Evolutionary conservation across 1,140 invertebrate species (phyloP).

Genomic region (Drosophila nikananu): DNA sequence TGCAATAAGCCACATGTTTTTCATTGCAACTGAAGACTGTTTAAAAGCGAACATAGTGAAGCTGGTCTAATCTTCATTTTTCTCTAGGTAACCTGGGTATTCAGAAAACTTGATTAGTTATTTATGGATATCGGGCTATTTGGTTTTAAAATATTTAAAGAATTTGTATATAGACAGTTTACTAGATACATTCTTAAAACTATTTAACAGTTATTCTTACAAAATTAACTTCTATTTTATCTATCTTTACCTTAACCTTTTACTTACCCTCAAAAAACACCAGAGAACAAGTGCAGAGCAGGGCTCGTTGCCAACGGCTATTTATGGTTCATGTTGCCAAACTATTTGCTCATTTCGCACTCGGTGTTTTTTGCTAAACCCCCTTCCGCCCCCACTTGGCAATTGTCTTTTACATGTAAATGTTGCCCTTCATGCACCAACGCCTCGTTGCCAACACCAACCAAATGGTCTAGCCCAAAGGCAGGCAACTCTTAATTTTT

Average conservation of each 20-base stretch:
- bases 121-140: too few relatives aligned
- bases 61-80: too few relatives aligned
- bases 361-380: slow-evolving; percentile 8
- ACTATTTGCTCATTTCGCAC: slow-evolving; percentile 40
- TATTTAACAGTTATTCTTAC: too few relatives aligned
- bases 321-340: slow-evolving; percentile 25
- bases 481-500: slow-evolving; percentile 42
- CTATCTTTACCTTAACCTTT: not conserved
- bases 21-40: too few relatives aligned
- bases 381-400: slow-evolving; percentile 19
- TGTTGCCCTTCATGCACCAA: slow-evolving; percentile 30
- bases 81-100: too few relatives aligned
- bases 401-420: slow-evolving; percentile 55
- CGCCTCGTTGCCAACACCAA: slow-evolving; percentile 19
- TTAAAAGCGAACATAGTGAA: too few relatives aligned
- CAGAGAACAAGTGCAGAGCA: slow-evolving; percentile 7
- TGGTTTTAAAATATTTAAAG: too few relatives aligned
- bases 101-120: too few relatives aligned
- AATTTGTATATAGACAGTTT: too few relatives aligned
- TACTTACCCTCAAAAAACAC: not conserved
- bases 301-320: slow-evolving; percentile 10
- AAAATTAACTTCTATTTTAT: too few relatives aligned
- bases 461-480: slow-evolving; percentile 40
- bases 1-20: not conserved
- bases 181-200: too few relatives aligned